Evolutionary conservation across 2,888 invertebrate genomes (phyloP), one percentile per base, ranked within the genome.

Genomic region (Tenthredo amoena): DNA sequence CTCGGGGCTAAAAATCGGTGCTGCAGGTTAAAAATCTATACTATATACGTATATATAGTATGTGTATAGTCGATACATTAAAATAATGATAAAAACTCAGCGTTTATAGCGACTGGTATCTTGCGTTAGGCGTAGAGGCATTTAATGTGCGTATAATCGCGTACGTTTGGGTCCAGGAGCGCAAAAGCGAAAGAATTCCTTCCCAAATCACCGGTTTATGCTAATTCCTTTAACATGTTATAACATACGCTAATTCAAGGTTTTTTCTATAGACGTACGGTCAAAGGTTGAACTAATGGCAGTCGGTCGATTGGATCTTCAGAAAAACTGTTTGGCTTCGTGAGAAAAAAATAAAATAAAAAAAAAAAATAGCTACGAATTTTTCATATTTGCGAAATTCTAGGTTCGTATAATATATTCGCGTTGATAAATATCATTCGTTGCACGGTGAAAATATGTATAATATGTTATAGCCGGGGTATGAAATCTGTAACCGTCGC

Each of bases 31-130:
- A 5, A 1, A 15, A 62, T 68, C 68, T 12, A 31, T 34, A 31
- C 40, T 43, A 9, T 43, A 34, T 31, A 5, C 21, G 21, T 62
- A 26, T 21, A 26, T 21, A 26, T 62, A 62, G 26, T 10, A 18
- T 55, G 4, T 50, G 7, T 5, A 50, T 50, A 55, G 7, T 43
- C 40, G 72, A 40, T 40, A 72, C 9, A 74, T 74, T 74, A 74
- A 74, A 74, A 74, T 31, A 50, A 50, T 77, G 77, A 77, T 77
- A 77, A 77, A 77, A 50, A 77, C n/a, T 55, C 34, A 50, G 18
- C 15, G 50, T 50, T 31, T 76, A 72, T 31, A 43, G 40, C 21
- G n/a, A 40, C 18, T 15, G 62, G 21, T 72, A 72, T 43, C 43
- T 43, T 26, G 1, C 26, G 26, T 26, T 12, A 37, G n/a, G 37